Evolutionary conservation across 2,797 vertebrate species (phyloP).

Genomic region (Eutrigla gurnardus): DNA sequence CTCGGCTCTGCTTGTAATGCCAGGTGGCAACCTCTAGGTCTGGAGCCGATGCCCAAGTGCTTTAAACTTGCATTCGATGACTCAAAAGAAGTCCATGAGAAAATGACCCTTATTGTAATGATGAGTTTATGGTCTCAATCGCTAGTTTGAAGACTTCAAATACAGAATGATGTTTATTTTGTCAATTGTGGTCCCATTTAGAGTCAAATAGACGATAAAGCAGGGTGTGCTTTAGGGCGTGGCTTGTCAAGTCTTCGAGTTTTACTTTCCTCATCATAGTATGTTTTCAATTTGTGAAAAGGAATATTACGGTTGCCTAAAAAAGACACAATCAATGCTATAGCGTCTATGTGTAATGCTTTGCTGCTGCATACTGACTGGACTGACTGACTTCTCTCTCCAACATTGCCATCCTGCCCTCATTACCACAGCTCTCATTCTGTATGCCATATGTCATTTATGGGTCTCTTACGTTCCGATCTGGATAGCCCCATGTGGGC

Average conservation of each 20-base stretch:
- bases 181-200: no score
- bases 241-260: no score
- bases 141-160: no score
- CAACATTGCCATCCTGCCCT: constrained; percentile 11
- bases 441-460: constrained; percentile 31
- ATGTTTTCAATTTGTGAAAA: no score
- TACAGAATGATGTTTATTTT: no score
- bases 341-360: neutral
- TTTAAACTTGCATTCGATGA: neutral
- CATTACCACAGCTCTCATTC: constrained; percentile 27
- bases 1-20: constrained; percentile 14
- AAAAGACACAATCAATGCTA: no score
- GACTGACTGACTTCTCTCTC: constrained; percentile 31
- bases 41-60: neutral
- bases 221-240: no score
- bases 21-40: no score
- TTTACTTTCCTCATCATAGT: no score
- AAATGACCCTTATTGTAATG: neutral
- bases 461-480: constrained; percentile 41
- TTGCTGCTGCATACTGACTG: constrained; percentile 8
- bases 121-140: no score
- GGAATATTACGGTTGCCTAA: no score
- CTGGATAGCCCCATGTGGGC: neutral
- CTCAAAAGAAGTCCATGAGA: neutral
- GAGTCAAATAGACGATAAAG: no score